Base-by-base conservation (phyloP, 2,113 vertebrate species). In the Zootoca vivipara region DNA sequence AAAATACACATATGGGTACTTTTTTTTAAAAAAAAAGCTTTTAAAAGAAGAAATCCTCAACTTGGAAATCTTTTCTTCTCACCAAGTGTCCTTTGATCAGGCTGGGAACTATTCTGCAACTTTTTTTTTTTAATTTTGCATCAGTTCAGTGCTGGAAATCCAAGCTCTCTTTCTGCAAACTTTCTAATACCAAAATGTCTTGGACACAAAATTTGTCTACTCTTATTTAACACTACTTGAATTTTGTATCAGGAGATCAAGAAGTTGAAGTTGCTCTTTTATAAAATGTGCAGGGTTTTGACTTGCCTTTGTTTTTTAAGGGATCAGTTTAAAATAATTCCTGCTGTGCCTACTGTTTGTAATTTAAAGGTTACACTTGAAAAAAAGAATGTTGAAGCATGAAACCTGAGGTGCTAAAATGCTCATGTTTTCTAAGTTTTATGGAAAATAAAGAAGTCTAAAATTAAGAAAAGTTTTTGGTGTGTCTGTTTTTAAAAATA, bases 341-440 rank as follows among this genome's bases (percentile, higher is more conserved):
- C 93, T 95, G 93, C 92, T 96, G 92, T 95, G 96, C 95, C 95
- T 97, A 95, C 96, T 97, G 95, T 96, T 95, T 96, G 95, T 96
- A 96, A 97, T 95, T 97, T 97, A 96, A 97, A 94, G 89, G n/a
- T 95, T 92, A 96, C 95, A 97, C 97, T 97, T 97, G 96, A 97
- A 97, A 88, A 46, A 82, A 82, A 72, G 70, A 52, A 62, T 73
- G 73, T 42, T 88, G 95, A 87, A 95, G 87, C 94, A 15, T 92
- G 94, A 94, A 92, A 79, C 90, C 93, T 92, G 86, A 87, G 1
- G 42, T 97, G 96, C 95, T 94, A 94, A 96, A 95, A 93, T 94
- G 93, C 91, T 95, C 95, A 33, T 95, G 91, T 96, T 97, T 92
- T 97, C 90, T 85, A 96, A 95, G 96, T 91, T 80, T 93, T 93